Base-by-base conservation (phyloP, 2,888 invertebrate species). In the Parnassius mnemosyne region DNA sequence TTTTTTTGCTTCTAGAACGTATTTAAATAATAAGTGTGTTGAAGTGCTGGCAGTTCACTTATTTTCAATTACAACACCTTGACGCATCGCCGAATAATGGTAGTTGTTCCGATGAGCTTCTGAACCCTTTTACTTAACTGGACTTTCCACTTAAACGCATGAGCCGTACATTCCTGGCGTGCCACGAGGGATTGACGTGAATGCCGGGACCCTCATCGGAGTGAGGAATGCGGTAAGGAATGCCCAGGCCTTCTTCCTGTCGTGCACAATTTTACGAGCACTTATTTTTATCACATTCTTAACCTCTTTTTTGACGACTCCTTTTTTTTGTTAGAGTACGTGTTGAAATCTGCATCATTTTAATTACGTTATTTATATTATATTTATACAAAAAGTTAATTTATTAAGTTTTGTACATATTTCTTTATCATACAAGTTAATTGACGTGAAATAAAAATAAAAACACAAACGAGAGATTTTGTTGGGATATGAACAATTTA, bases 181-280 rank as follows among this genome's bases (percentile, higher is more conserved):
- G 73, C 77, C 78, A 69, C 64, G 74, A 75, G 73, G 77, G 71
- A 78, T 71, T 81, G 79, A 74, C 71, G 76, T 77, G 80, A 81
- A 80, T 78, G 79, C 73, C 66, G 74, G 75, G 77, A 72, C 75
- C 74, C 70, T 60, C 63, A 53, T 77, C 77, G 76, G 71, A 68
- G 64, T 66, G 68, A 72, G 79, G 84, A 86, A 89, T 89, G 87
- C 77, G 66, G 84, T 81, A 70, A 75, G 83, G 84, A 83, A 85
- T 84, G 75, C 71, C 68, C 72, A 64, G 60, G 71, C 68, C 68
- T 69, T 79, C 80, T 81, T 81, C 82, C 82, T 80, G 71, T 61
- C 63, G 60, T 63, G 61, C 57, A 51, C 62, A 55, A 50, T 63
- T 66, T 54, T 65, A 61, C 56, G 63, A 60, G 53, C 64, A 57